These are phyloP conservation scores for Lasioglossum albipes DNA, from an alignment of 1,140 invertebrate genomes.

Conservation along the genomic window DNA sequence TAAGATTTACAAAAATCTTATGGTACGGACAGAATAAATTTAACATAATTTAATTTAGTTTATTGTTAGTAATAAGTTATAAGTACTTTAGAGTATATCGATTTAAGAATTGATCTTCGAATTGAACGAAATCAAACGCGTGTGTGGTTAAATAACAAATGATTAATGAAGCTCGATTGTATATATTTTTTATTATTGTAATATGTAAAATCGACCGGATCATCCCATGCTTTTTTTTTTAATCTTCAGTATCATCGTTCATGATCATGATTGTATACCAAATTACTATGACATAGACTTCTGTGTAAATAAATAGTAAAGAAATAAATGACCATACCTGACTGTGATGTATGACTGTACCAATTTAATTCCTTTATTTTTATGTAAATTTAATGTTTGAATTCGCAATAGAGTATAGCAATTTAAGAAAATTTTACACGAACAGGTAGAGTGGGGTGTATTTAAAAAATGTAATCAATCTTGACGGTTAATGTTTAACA, in stretches of 20 bases:
- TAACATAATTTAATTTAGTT: no score
- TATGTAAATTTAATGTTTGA: no score
- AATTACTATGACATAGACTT: conserved; percentile 7
- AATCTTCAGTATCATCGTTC: background rate
- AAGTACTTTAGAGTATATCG: no score
- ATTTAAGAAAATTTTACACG: no score
- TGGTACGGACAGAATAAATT: no score
- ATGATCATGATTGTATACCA: background rate
- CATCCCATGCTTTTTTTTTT: background rate
- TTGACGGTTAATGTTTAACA: no score
- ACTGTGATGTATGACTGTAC: background rate
- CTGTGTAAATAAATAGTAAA: conserved; percentile 31
- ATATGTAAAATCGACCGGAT: background rate
- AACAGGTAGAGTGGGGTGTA: no score
- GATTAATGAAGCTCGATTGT: background rate
- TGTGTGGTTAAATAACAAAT: background rate
- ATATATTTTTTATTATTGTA: background rate
- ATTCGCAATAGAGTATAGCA: no score
- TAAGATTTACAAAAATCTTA: no score
- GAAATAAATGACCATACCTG: conserved; percentile 15
- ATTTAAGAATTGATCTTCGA: background rate
- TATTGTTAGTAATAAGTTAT: no score
- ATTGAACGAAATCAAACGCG: background rate
- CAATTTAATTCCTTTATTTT: no score
- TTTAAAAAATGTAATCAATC: no score